These are phyloP conservation scores for Itoplectis maculator DNA, from an alignment of 2,888 invertebrate species.

Conservation along the genomic window DNA sequence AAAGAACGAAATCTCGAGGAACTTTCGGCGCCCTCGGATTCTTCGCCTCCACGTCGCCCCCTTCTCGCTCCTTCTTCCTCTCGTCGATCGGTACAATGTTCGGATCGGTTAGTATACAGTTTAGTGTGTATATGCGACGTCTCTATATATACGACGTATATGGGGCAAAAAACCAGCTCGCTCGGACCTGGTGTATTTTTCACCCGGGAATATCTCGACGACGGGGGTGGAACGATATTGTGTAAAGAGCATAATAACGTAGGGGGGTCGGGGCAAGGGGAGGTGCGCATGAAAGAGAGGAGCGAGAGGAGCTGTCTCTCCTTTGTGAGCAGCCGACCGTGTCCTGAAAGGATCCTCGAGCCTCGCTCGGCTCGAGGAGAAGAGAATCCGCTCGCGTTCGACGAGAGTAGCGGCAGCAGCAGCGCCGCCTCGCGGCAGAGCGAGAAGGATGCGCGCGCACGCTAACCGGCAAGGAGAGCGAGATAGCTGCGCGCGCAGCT, in stretches of 20 bases:
- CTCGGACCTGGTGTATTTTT: conserved; percentile 66
- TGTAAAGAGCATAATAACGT: conserved; percentile 83
- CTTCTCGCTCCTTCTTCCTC: conserved; percentile 39
- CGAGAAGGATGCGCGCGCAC: conserved; percentile 50
- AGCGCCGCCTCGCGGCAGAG: neutral
- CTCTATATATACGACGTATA: conserved; percentile 24
- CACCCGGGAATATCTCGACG: conserved; percentile 54
- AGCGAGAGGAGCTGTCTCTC: conserved; percentile 68
- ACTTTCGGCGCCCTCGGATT: conserved; percentile 59
- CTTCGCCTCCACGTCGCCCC: conserved; percentile 23
- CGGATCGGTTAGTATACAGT: conserved; percentile 46
- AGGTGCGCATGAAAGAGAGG: conserved; percentile 77
- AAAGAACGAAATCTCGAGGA: conserved; percentile 72
- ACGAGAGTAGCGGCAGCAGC: neutral
- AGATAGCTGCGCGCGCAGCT: no score
- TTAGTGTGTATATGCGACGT: conserved; percentile 27
- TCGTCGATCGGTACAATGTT: conserved; percentile 46
- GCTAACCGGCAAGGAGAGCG: no score
- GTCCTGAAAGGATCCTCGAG: conserved; percentile 81
- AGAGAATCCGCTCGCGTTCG: conserved; percentile 43
- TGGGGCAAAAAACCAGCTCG: conserved; percentile 31
- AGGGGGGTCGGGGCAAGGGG: no score
- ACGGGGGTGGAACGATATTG: conserved; percentile 81
- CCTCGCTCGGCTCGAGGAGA: conserved; percentile 51
- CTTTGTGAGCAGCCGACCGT: conserved; percentile 84